A percentile compares a stretch with the other conserved stretches of the same genome.
Evolutionary conservation across 1,140 invertebrate genomes (phyloP).

Genomic region (Druon quercuslanigerum): DNA sequence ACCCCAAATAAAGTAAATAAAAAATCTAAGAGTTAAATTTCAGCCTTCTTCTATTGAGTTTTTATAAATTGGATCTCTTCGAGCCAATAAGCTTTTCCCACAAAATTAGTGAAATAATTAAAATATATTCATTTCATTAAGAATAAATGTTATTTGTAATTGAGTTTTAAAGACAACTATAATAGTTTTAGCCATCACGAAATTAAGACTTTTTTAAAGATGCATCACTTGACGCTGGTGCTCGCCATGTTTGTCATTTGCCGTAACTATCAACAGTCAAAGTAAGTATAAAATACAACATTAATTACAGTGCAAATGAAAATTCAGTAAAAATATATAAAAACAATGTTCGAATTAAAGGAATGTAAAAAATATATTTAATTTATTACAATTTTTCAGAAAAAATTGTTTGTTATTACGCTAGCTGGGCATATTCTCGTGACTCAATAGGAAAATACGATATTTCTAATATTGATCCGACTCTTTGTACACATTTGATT

Average conservation of each 20-base stretch:
- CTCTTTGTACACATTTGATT: conserved; percentile 84
- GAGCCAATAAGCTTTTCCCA: too few species aligned
- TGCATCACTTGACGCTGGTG: neutral
- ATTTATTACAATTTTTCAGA: conserved; percentile 31
- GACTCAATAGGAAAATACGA: conserved; percentile 80
- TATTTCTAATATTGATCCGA: conserved; percentile 78
- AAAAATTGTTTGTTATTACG: conserved; percentile 80
- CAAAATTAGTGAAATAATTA: too few species aligned
- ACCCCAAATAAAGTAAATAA: too few species aligned
- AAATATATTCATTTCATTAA: too few species aligned
- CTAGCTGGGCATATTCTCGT: conserved; percentile 84
- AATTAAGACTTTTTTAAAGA: neutral
- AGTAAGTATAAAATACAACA: neutral
- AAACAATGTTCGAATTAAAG: neutral
- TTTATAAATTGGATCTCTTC: too few species aligned
- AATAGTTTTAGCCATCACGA: too few species aligned
- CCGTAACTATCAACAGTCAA: neutral
- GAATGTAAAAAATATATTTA: neutral
- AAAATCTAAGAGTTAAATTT: too few species aligned
- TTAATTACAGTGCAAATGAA: neutral
- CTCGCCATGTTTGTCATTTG: neutral
- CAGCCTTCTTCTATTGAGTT: too few species aligned
- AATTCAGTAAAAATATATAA: neutral
- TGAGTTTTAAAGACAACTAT: too few species aligned
- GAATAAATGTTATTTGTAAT: too few species aligned